Base-by-base conservation (phyloP, 2,113 vertebrate species). In the Corythaixoides concolor region DNA sequence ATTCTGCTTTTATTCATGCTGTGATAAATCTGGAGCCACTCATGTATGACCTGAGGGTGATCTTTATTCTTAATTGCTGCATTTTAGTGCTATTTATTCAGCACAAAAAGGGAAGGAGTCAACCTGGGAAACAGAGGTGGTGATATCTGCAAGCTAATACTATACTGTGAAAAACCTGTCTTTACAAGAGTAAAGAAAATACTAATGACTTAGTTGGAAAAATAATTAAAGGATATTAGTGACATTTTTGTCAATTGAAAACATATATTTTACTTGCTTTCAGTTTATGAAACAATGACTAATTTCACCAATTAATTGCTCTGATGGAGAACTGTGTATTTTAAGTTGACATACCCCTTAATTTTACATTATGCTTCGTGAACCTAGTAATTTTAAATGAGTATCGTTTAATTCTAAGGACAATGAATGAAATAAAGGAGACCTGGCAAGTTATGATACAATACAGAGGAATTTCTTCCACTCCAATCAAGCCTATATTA, bases 211-310 rank as follows among this genome's bases (percentile, higher is more conserved):
- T 95, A 78, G 85, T 69, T 85, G 88, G 95, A 90, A 92, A 89
- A 90, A 94, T 94, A 97, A 97, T 96, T 91, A 96, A 92, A 84
- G 89, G 69, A 92, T 95, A 96, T 84, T 92, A 88, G 79, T 94
- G 89, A 72, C 83, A 85, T 94, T 97, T 94, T 89, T 90, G 56
- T 95, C 81, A 85, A 95, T 77, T 83, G 79, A 86, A 96, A 96
- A 93, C 93, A 72, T 85, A 18, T 88, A 96, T 93, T 96, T 97
- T 97, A 93, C 89, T 94, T 85, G 41, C 69, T 86, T 95, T 95
- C 56, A 85, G 75, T 94, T 96, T 94, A 89, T 82, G 97, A 97
- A 97, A 97, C 93, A 97, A 97, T 96, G 94, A 90, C 92, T 93
- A 72, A 97, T 96, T 97, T 92, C 72, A 85, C 33, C 86, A 85